These are phyloP conservation scores for Poecile montanus DNA, from an alignment of 2,797 vertebrate species.

Conservation along the genomic window DNA sequence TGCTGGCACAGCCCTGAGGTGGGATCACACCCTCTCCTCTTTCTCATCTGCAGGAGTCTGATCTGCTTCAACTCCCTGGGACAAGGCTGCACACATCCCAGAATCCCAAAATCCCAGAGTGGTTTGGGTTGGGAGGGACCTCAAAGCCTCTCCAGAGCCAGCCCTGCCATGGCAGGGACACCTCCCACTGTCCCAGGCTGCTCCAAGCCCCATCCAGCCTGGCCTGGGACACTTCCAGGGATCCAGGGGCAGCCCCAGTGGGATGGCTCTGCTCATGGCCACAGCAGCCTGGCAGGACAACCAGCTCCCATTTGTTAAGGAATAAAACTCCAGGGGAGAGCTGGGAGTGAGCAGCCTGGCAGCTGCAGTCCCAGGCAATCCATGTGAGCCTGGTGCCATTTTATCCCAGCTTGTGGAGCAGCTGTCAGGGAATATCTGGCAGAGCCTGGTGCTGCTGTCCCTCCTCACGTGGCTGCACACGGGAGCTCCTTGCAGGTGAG, in stretches of 20 bases:
- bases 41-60: not conserved
- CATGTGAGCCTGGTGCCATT: fast-evolving
- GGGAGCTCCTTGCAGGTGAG: not conserved
- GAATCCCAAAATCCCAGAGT: not conserved
- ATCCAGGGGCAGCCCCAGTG: not conserved
- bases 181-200: not conserved
- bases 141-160: not conserved
- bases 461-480: not conserved
- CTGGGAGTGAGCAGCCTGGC: not conserved
- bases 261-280: not conserved
- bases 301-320: not conserved
- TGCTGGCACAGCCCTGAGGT: not conserved
- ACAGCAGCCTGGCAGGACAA: not conserved
- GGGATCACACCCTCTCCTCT: not conserved
- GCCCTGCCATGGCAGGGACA: not conserved
- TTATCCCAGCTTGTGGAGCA: not conserved
- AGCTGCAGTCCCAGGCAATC: not conserved
- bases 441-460: not conserved
- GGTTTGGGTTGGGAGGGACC: not conserved
- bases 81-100: not conserved
- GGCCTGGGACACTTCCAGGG: not conserved
- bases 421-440: not conserved
- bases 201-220: not conserved
- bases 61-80: not conserved
- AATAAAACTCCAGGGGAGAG: not conserved